These are phyloP conservation scores for Mastigias papua DNA, from an alignment of 30 jellyfish, hydroid and myxozoan species.

Conservation along the genomic window DNA sequence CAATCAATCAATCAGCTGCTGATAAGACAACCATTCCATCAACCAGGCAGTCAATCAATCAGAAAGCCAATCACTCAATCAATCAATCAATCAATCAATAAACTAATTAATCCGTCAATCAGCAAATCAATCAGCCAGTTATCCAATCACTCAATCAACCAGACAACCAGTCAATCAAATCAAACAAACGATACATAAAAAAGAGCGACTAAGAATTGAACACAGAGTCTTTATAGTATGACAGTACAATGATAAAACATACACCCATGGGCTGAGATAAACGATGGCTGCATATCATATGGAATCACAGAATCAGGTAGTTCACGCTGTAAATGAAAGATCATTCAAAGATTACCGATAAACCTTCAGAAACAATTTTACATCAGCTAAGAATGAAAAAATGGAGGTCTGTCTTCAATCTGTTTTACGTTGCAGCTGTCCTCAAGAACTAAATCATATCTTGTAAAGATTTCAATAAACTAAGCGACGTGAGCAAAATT, in stretches of 20 bases:
- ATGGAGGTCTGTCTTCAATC: not conserved
- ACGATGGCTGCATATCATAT: conserved; percentile 84
- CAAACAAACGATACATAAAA: not conserved
- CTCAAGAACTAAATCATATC: not conserved
- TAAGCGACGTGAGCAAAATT: not conserved
- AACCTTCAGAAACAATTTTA: not conserved
- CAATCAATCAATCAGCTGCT: not conserved
- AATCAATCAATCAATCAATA: not conserved
- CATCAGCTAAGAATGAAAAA: not conserved
- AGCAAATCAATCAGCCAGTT: not conserved
- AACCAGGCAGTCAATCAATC: not conserved
- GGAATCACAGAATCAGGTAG: conserved; percentile 92
- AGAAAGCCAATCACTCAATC: not conserved
- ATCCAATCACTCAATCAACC: not conserved
- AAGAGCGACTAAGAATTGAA: not conserved
- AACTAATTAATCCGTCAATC: not conserved
- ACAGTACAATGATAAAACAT: conserved; percentile 9
- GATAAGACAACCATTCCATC: too few relatives aligned
- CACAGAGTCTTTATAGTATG: too few relatives aligned
- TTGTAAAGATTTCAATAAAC: not conserved
- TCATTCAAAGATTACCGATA: too few relatives aligned
- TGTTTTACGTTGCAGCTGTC: not conserved
- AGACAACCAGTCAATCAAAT: not conserved
- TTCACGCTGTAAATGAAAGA: conserved; percentile 66
- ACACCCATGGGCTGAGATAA: conserved; percentile 77